A percentile compares a stretch with the other conserved stretches of the same genome.
These are phyloP conservation scores for Trichosurus vulpecula DNA, from an alignment of 2,797 vertebrate species.

Conservation along the genomic window DNA sequence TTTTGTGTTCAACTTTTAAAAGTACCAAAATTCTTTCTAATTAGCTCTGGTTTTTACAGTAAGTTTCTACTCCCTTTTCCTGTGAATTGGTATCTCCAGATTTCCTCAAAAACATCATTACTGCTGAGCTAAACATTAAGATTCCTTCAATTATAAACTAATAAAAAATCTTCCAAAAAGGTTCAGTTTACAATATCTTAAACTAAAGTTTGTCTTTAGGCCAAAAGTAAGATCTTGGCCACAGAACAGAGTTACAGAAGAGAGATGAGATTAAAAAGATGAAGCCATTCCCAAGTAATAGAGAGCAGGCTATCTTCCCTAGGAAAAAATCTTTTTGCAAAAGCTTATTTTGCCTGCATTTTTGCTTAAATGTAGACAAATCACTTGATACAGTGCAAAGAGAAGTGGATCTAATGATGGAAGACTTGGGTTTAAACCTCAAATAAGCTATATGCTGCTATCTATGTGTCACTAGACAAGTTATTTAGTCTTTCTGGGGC, in stretches of 20 bases:
- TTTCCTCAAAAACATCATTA: neutral
- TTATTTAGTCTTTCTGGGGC: neutral
- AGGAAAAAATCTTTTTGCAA: neutral
- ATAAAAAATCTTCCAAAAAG: accelerated
- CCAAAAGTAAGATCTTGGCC: neutral
- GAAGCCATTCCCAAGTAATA: neutral
- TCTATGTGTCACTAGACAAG: neutral
- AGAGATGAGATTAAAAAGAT: slow-evolving; percentile 3
- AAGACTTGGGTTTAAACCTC: neutral
- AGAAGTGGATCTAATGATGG: neutral
- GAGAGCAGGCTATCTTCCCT: no score
- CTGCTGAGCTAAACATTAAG: accelerated
- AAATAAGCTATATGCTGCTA: neutral
- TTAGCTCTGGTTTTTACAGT: neutral
- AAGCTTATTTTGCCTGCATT: no score
- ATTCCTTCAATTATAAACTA: accelerated
- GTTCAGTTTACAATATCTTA: neutral
- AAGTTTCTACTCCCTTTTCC: neutral
- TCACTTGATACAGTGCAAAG: neutral
- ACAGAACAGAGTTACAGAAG: no score
- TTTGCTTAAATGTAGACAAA: neutral
- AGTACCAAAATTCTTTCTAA: neutral
- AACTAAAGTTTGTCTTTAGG: accelerated
- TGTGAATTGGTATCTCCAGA: accelerated
- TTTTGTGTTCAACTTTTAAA: accelerated